Evolutionary conservation across 1,140 invertebrate species (phyloP).

Genomic region (Drosophila pectinifera): DNA sequence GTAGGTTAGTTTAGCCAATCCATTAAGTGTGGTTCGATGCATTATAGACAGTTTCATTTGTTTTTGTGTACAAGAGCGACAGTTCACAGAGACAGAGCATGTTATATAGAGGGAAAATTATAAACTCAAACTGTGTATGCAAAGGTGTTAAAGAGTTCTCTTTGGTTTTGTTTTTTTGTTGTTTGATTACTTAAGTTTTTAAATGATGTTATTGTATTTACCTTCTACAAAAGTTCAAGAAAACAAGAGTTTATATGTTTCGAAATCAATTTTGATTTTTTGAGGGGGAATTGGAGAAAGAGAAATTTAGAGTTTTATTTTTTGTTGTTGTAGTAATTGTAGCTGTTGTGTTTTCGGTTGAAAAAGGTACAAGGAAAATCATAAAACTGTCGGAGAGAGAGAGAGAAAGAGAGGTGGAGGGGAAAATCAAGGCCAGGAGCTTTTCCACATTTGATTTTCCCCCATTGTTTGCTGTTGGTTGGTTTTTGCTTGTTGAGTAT

Average conservation of each 20-base stretch:
- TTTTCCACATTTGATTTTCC: conserved; percentile 17
- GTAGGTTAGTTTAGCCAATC: conserved; percentile 29
- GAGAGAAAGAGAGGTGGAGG: conserved; percentile 12
- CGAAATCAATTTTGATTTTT: conserved; percentile 74
- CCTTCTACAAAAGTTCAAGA: conserved; percentile 85
- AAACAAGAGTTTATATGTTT: conserved; percentile 82
- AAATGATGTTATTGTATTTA: conserved; percentile 79
- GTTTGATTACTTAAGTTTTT: conserved; percentile 54
- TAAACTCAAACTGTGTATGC: conserved; percentile 69
- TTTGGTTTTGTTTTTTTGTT: conserved; percentile 43
- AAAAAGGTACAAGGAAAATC: conserved; percentile 43
- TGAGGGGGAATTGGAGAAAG: conserved; percentile 78
- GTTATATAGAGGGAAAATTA: conserved; percentile 55
- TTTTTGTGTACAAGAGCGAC: conserved; percentile 60
- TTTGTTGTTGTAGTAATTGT: conserved; percentile 48
- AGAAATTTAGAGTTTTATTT: conserved; percentile 83
- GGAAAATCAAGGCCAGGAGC: conserved; percentile 42
- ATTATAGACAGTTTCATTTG: conserved; percentile 39
- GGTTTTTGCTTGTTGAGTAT: conserved; percentile 55
- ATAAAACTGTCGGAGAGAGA: conserved; percentile 42
- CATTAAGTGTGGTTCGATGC: conserved; percentile 37
- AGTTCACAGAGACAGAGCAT: conserved; percentile 64
- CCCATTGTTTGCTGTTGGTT: conserved; percentile 50
- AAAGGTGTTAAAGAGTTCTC: conserved; percentile 63
- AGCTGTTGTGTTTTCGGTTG: conserved; percentile 53